Conservation (phyloP, 2,888 invertebrate species). For the Salticus scenicus region DNA sequence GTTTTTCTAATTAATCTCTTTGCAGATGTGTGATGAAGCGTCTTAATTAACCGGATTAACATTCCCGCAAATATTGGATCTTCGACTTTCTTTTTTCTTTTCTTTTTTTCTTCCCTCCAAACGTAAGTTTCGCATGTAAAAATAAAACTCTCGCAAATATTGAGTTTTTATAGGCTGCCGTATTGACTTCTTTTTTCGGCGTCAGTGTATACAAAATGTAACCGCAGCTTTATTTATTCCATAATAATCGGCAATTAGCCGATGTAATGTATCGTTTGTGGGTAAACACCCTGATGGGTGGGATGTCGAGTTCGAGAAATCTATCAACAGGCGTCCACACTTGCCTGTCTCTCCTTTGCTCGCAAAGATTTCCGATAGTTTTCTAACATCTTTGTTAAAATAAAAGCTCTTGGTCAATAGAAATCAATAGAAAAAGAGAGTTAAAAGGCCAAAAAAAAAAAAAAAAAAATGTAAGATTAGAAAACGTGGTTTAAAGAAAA, state of each 20-base stretch:
- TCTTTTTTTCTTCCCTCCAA: too few species aligned
- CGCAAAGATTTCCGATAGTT: slow-evolving; percentile 64
- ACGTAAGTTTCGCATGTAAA: background rate
- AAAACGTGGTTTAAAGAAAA: background rate
- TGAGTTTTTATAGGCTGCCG: background rate
- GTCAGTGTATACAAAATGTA: background rate
- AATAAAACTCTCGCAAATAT: background rate
- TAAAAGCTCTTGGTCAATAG: slow-evolving; percentile 52
- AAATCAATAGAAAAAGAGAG: slow-evolving; percentile 63
- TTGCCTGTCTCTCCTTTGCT: background rate
- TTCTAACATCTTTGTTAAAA: slow-evolving; percentile 67
- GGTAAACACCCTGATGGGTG: background rate
- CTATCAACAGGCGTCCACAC: background rate
- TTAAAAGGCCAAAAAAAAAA: slow-evolving; percentile 25
- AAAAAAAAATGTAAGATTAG: background rate
- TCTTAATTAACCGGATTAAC: background rate
- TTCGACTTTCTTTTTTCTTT: background rate
- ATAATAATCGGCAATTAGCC: slow-evolving; percentile 4
- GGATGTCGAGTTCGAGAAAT: background rate
- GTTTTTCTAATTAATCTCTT: background rate
- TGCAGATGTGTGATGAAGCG: background rate
- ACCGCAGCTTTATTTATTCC: background rate
- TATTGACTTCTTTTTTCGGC: background rate
- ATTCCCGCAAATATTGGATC: background rate
- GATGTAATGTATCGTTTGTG: slow-evolving; percentile 1